A percentile compares a stretch with the other conserved stretches of the same genome.
These are phyloP conservation scores for Unio pictorum DNA, from an alignment of 2,888 invertebrate genomes.

Conservation along the genomic window DNA sequence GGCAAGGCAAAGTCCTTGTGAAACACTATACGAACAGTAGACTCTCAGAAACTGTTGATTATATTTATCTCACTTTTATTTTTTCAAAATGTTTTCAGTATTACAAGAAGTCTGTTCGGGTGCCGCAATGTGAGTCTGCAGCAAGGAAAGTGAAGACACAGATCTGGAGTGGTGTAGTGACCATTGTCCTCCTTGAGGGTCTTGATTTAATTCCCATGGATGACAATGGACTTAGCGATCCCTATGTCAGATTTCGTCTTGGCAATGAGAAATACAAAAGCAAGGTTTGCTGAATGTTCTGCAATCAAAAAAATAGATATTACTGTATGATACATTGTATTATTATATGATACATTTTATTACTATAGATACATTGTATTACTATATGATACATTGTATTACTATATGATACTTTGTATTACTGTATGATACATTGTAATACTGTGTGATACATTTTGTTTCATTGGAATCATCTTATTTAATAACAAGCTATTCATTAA, in stretches of 20 bases:
- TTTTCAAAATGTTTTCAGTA: constrained; percentile 18
- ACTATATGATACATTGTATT: no score
- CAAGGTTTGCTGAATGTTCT: constrained; percentile 74
- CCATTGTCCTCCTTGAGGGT: constrained; percentile 96
- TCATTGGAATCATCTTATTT: no score
- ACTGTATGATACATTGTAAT: no score
- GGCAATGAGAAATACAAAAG: constrained; percentile 98
- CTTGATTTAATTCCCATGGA: constrained; percentile 89
- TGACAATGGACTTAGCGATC: constrained; percentile 90
- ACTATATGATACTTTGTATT: no score
- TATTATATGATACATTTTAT: no score
- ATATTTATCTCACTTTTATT: background rate
- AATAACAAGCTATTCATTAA: background rate
- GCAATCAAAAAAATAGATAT: no score
- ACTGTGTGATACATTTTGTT: no score
- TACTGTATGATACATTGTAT: no score
- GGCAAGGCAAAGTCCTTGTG: no score
- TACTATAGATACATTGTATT: no score
- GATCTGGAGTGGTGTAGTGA: constrained; percentile 97
- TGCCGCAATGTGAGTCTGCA: constrained; percentile 37
- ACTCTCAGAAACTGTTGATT: background rate
- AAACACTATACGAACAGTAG: no score
- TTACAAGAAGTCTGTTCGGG: constrained; percentile 25
- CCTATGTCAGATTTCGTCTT: constrained; percentile 96
- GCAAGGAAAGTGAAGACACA: constrained; percentile 84